Evolutionary conservation across 2,888 invertebrate species (phyloP).

Genomic region (Mesorhabditis belari): DNA sequence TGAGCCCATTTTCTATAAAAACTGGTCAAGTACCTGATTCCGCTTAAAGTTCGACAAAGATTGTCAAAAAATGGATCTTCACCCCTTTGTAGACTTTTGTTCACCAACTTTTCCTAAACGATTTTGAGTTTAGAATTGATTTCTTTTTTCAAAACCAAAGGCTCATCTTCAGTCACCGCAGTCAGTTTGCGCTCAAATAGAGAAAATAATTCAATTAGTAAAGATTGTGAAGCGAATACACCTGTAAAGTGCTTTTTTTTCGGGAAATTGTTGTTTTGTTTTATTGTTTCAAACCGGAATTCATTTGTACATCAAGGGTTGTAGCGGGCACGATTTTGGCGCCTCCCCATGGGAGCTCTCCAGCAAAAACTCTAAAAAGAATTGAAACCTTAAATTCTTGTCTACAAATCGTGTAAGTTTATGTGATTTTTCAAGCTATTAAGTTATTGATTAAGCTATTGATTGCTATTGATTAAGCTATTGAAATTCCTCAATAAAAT

Average conservation of each 20-base stretch:
- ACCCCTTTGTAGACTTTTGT: constrained; percentile 87
- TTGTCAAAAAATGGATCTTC: constrained; percentile 87
- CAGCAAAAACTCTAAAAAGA: constrained; percentile 29
- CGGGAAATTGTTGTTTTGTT: background rate
- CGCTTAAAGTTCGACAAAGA: constrained; percentile 41
- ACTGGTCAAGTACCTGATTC: constrained; percentile 5
- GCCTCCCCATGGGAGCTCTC: constrained; percentile 47
- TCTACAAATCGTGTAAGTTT: background rate
- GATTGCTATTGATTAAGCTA: no score
- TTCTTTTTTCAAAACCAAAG: constrained; percentile 61
- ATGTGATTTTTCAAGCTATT: no score
- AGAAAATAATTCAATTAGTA: constrained; percentile 88
- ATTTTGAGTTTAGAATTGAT: background rate
- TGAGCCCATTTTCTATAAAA: constrained; percentile 5
- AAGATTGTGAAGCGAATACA: constrained; percentile 87
- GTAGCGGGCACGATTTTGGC: constrained; percentile 37
- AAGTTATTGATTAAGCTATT: no score
- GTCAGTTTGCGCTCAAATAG: constrained; percentile 94
- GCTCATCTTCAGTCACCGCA: constrained; percentile 85
- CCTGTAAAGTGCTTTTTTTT: constrained; percentile 59
- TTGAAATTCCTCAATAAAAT: no score
- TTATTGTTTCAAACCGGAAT: no score
- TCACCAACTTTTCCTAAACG: constrained; percentile 78
- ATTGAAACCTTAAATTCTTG: background rate
- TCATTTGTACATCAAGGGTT: constrained; percentile 21